A percentile compares a stretch with the other conserved stretches of the same genome.
phyloP scores from a whole-genome alignment of 92 coral and sea anemone species.

The Actinostola sp. region DNA sequence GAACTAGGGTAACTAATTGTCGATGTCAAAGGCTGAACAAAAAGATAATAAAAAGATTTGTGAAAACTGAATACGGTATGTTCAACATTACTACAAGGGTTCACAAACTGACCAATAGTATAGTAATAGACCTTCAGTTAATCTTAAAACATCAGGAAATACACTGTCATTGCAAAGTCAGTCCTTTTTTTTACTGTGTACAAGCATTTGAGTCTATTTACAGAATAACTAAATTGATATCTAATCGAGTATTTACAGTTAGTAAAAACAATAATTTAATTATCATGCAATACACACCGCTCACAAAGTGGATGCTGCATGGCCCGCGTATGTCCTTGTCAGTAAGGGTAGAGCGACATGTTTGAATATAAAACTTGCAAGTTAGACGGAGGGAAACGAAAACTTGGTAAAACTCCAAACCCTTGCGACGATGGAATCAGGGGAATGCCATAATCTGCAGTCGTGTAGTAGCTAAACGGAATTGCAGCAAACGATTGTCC shows the following conservation, averaged over 20 bases:
- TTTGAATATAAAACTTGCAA: conserved; percentile 87
- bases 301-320: neutral
- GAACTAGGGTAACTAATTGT: too few relatives aligned
- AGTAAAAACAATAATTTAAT: neutral
- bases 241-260: conserved; percentile 6
- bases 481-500: conserved; percentile 44
- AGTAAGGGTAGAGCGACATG: conserved; percentile 12
- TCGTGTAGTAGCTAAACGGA: conserved; percentile 36
- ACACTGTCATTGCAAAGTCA: too few relatives aligned
- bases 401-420: conserved; percentile 70
- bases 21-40: too few relatives aligned
- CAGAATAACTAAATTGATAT: too few relatives aligned
- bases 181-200: neutral
- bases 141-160: too few relatives aligned
- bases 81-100: too few relatives aligned
- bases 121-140: too few relatives aligned
- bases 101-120: too few relatives aligned
- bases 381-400: conserved; percentile 84
- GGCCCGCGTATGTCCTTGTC: neutral
- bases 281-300: neutral
- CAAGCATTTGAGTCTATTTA: too few relatives aligned
- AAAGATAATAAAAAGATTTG: too few relatives aligned
- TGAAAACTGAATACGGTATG: too few relatives aligned
- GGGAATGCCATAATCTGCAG: conserved; percentile 25
- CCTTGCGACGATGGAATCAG: conserved; percentile 52